Evolutionary conservation across 2,797 vertebrate species (phyloP), one percentile per base, ranked within the genome.

Genomic region (Gymnoscopelus braueri): DNA sequence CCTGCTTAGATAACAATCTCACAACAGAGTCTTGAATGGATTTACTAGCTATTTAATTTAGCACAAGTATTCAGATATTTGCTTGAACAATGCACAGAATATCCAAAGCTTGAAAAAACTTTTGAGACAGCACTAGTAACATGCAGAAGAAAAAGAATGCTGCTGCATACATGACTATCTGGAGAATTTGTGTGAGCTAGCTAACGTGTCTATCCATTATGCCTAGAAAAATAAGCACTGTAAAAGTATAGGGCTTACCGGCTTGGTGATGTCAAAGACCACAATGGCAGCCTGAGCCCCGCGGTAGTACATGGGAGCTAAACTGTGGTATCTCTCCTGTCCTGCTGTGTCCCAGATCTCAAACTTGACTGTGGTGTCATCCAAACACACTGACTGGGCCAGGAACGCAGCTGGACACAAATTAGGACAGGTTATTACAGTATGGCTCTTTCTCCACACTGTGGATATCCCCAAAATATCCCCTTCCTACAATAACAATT

Each of bases 341-440:
- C 95, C 95, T 0, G 95, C 95, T 0, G 95, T 96, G 90, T 96
- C 95, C 95, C 95, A 96, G 86, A 96, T 96, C 88, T 96, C 95
- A 89, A 96, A 96, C 92, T 96, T 96, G 67, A 95, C 95, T 0
- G 95, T 96, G 67, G 95, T 96, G 78, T 95, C 94, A 3, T 96
- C 95, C 47, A 96, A 77, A 83, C 95, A 96, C 84, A 96, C 95
- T 0, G 94, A 95, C 92, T 95, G 95, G 32, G 95, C 94, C 87
- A 96, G 83, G 81, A 96, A 95, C 0, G 95, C 95, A 80, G 95
- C 95, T 96, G 81, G 32, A 67, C 9, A 48, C 26, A 67, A 32
- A 63, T 11, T 12, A 10, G 26, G 39, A 52, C 39, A 44, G 56
- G 19, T 79, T 49, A 69, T 14, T 48, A 59, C 49, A 11, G 7